Evolutionary conservation across 2,113 vertebrate genomes (phyloP), one percentile per base, ranked within the genome.

Genomic region (Camelus dromedarius): DNA sequence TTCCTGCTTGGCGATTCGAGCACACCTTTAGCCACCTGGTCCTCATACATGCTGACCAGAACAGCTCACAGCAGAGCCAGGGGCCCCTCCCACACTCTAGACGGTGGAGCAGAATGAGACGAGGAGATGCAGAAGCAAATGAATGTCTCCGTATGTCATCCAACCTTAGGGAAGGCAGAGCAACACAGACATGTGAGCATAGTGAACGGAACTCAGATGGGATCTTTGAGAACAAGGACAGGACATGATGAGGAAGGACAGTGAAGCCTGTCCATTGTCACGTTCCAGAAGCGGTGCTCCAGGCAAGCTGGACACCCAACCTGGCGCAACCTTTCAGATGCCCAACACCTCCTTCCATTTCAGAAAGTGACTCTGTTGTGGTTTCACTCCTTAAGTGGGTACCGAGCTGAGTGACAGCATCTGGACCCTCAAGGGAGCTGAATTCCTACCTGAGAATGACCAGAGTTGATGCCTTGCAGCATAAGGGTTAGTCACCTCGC

Each of bases 271-370:
- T 58, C 62, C 24, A 92, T 80, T 67, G 81, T 77, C 24, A 9
- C 1, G 6, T 70, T 77, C 50, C 73, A 92, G 84, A 94, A 67
- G 54, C n/a, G 30, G 9, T 58, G 82, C 91, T 62, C 20, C 32
- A 91, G 67, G 85, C 89, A 60, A 93, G 30, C 72, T 79, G 24
- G 28, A 86, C 56, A 86, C 64, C 50, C 82, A 46, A 83, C 72
- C 42, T 14, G 11, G 52, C 14, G 80, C 91, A 30, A 9, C 70
- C 15, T 60, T 76, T 90, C 84, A 76, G 70, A 70, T 8, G 76
- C 48, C 18, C 22, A 24, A 18, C 10, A 50, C 19, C 2, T 13
- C 24, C 72, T 91, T 52, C n/a, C 13, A 18, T 11, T 90, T 88
- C 52, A 88, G 38, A 89, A 75, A 75, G 80, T 13, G 52, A 67